Base-by-base conservation (phyloP, 2,888 invertebrate species). In the Nebria brevicollis region DNA sequence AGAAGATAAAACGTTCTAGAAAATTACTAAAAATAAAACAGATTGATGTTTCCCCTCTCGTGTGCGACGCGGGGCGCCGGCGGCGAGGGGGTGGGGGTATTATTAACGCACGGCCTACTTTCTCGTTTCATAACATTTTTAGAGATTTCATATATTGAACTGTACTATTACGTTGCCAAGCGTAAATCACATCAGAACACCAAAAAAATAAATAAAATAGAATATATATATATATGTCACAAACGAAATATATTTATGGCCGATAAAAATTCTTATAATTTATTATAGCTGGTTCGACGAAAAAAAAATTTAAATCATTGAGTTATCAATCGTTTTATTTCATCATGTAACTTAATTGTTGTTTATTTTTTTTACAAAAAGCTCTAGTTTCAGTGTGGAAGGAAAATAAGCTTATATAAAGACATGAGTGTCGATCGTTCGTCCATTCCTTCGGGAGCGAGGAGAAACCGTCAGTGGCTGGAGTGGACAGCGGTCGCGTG, bases 11-110 rank as follows among this genome's bases (percentile, higher is more conserved):
- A 42, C 42, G 66, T n/a, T 25, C 70, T 20, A 77, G 43, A 77
- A 70, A 70, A 77, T 77, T 77, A 72, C 75, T 75, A 75, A 75
- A 75, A 75, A 65, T 75, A 75, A 70, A 77, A 68, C 64, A 70
- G 42, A 77, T 68, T 77, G 68, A 77, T 54, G 54, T 54, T 54
- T 54, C 13, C 54, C 54, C 54, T 13, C 54, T 54, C 54, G 54
- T 13, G 54, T 54, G 54, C 66, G 66, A 54, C 54, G 8, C 11
- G 13, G 13, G 54, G 54, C 11, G 54, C 54, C 4, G 54, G 13
- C 4, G 66, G 41, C 20, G 20, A 20, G 20, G 20, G 20, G 20
- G 20, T 20, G 20, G 66, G 66, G 15, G 41, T 65, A 26, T 64
- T 75, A 74, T 74, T 74, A 43, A 43, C 68, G 68, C 20, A 68